Evolutionary conservation across 1,140 invertebrate species (phyloP).

Genomic region (Hylyphantes graminicola): DNA sequence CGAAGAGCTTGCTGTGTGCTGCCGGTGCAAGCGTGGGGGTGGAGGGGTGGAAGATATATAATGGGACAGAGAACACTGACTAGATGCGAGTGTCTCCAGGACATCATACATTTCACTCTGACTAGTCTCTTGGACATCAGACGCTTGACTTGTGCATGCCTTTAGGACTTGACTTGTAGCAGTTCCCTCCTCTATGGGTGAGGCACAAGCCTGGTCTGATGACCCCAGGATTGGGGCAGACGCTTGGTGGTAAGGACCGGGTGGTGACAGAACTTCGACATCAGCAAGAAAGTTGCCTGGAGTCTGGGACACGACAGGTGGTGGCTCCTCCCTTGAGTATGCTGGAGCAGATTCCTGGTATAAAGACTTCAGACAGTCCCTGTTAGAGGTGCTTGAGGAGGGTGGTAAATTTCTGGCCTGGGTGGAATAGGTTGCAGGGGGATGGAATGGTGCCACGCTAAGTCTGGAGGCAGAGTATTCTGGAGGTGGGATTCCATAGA

Average conservation of each 20-base stretch:
- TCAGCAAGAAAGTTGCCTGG: constrained; percentile 28
- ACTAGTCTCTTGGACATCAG: too few species aligned
- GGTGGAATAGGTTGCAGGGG: background rate
- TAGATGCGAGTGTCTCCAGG: background rate
- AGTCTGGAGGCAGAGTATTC: constrained; percentile 30
- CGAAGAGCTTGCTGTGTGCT: constrained; percentile 1
- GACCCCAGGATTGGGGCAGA: background rate
- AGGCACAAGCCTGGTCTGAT: background rate
- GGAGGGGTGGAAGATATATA: constrained; percentile 27
- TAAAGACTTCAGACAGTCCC: background rate
- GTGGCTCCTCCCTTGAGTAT: background rate
- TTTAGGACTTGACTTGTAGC: background rate
- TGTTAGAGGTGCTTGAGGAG: background rate
- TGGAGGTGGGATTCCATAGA: constrained; percentile 55
- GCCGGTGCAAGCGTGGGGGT: constrained; percentile 12
- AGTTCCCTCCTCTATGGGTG: background rate
- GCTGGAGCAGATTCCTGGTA: background rate
- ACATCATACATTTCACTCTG: too few species aligned
- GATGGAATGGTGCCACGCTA: constrained; percentile 1
- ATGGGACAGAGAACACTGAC: background rate
- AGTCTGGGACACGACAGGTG: background rate
- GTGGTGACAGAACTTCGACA: constrained; percentile 34
- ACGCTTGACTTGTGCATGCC: too few species aligned
- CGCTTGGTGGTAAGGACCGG: background rate
- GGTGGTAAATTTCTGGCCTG: background rate